phyloP scores from a whole-genome alignment of 2,113 vertebrate species.

The Casuarius casuarius region DNA sequence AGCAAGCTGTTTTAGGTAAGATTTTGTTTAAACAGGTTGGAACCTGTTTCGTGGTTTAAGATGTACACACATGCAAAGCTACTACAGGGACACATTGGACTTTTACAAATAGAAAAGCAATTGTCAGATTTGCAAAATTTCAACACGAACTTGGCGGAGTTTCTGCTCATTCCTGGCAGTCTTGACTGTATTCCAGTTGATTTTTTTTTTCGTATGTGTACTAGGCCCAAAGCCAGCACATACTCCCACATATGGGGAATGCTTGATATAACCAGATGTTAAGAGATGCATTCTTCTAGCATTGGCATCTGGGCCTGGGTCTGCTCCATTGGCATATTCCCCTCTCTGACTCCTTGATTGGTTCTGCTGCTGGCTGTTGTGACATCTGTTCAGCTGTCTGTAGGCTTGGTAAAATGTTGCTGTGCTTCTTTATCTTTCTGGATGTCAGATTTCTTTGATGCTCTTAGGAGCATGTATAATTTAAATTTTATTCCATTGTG shows the following conservation, averaged over 20 bases:
- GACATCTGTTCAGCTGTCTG: constrained; percentile 68
- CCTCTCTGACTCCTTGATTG: constrained; percentile 55
- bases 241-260: constrained; percentile 3
- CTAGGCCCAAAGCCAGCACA: constrained; percentile 31
- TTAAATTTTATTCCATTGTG: neutral
- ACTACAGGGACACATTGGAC: neutral
- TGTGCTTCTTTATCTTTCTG: constrained; percentile 57
- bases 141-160: neutral
- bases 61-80: neutral
- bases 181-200: neutral
- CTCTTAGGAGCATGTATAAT: neutral
- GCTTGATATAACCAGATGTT: constrained; percentile 67
- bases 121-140: constrained; percentile 4
- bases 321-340: constrained; percentile 19
- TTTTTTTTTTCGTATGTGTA: neutral
- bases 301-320: constrained; percentile 45
- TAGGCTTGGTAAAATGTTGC: constrained; percentile 36
- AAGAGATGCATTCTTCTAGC: constrained; percentile 44
- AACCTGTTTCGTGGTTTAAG: neutral
- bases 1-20: neutral
- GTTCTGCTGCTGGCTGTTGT: constrained; percentile 37
- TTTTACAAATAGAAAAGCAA: constrained; percentile 15
- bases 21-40: neutral
- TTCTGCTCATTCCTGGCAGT: constrained; percentile 1
- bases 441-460: neutral